phyloP scores from a whole-genome alignment of 2,113 vertebrate genomes.

The Scomber japonicus region DNA sequence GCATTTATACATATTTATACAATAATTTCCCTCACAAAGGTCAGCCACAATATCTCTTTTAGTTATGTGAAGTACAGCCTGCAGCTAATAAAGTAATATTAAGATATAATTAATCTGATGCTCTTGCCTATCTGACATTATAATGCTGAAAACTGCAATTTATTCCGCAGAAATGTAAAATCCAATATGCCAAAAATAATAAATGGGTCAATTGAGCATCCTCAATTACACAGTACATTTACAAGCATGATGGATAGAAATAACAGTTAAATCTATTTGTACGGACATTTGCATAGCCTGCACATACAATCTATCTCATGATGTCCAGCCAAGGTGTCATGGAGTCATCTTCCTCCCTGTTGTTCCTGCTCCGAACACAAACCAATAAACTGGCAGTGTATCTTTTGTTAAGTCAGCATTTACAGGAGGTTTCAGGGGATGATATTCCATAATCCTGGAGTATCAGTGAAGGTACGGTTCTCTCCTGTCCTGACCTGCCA shows the following conservation, averaged over 20 bases:
- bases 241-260: neutral
- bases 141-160: neutral
- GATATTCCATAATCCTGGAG: conserved; percentile 41
- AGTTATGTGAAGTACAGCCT: conserved; percentile 9
- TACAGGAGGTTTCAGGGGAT: conserved; percentile 38
- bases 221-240: neutral
- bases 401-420: conserved; percentile 11
- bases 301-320: neutral
- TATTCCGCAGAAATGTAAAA: neutral
- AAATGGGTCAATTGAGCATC: neutral
- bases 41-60: neutral
- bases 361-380: conserved; percentile 8
- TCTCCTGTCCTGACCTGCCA: neutral
- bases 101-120: neutral
- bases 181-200: neutral
- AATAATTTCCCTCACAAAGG: neutral
- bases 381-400: conserved; percentile 25
- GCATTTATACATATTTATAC: no score
- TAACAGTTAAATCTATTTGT: no score
- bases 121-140: neutral
- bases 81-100: neutral
- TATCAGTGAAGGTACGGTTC: conserved; percentile 18
- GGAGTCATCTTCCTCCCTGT: no score
- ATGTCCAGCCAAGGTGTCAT: no score
- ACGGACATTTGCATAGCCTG: neutral